A percentile compares a stretch with the other conserved stretches of the same genome.
Conservation (phyloP, 2,888 invertebrate species). For the Harmothoe impar region DNA sequence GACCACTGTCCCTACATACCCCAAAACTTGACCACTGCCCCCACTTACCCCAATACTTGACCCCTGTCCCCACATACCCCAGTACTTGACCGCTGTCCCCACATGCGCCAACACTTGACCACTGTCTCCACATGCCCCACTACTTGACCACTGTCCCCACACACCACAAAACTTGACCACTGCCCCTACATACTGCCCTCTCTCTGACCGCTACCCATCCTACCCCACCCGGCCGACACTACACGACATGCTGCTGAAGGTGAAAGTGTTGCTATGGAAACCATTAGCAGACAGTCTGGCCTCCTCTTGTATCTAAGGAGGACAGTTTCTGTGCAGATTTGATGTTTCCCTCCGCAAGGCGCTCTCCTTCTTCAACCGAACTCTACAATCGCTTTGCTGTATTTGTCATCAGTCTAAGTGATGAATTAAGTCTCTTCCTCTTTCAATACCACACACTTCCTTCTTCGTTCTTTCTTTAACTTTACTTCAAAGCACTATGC, state of each 20-base stretch:
- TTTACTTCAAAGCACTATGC: no score
- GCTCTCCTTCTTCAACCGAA: neutral
- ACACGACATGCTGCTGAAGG: neutral
- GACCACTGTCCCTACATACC: no score
- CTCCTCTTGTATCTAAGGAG: neutral
- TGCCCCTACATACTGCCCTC: neutral
- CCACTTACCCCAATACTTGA: no score
- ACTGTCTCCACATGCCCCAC: no score
- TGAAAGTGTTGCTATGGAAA: conserved; percentile 43
- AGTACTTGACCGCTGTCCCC: no score
- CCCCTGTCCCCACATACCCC: no score
- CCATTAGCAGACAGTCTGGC: conserved; percentile 29
- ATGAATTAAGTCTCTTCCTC: neutral
- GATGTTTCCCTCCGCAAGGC: neutral
- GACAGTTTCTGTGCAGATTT: neutral
- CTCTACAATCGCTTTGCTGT: neutral
- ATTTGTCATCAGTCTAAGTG: neutral
- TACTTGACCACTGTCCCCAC: no score
- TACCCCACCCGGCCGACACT: neutral
- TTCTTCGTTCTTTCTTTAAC: no score
- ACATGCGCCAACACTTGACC: no score
- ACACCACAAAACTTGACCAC: neutral
- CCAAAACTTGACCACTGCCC: no score
- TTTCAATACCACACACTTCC: no score
- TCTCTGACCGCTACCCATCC: no score